Conservation (phyloP, 1,140 invertebrate species). For the Orius laevigatus region DNA sequence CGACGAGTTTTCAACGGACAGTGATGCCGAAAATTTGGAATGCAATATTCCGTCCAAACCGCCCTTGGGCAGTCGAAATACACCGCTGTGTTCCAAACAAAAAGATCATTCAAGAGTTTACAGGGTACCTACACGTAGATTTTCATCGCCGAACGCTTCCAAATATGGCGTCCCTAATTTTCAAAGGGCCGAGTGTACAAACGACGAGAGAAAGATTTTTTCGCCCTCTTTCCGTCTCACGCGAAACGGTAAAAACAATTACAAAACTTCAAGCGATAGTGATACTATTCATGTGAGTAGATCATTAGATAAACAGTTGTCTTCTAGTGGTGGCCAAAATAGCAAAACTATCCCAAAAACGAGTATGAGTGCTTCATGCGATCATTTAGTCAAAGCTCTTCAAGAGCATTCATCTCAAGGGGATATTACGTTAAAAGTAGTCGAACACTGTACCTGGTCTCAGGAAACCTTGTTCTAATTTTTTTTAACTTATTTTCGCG, state of each 20-base stretch:
- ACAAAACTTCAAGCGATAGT: constrained; percentile 16
- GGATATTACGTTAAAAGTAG: constrained; percentile 12
- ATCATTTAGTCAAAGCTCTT: constrained; percentile 16
- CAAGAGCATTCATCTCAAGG: constrained; percentile 12
- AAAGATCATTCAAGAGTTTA: constrained; percentile 7
- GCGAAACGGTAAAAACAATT: neutral
- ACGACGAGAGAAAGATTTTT: too few species aligned
- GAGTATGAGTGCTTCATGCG: constrained; percentile 13
- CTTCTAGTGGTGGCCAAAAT: neutral
- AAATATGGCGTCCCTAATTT: too few species aligned
- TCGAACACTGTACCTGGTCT: constrained; percentile 21
- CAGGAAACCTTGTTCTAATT: constrained; percentile 22
- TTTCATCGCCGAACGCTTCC: constrained; percentile 11
- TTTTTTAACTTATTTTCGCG: too few species aligned
- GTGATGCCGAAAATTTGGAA: constrained; percentile 32
- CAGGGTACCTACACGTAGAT: constrained; percentile 8
- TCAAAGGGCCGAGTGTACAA: too few species aligned
- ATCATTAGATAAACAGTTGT: constrained; percentile 5
- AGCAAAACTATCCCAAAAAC: constrained; percentile 12
- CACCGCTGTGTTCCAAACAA: neutral
- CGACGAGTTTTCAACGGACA: constrained; percentile 62
- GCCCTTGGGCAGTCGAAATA: neutral
- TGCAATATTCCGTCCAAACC: constrained; percentile 9
- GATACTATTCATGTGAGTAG: constrained; percentile 11
- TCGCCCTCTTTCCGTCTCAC: neutral